Conservation (phyloP, 2,113 vertebrate genomes). For the Tinamus guttatus region DNA sequence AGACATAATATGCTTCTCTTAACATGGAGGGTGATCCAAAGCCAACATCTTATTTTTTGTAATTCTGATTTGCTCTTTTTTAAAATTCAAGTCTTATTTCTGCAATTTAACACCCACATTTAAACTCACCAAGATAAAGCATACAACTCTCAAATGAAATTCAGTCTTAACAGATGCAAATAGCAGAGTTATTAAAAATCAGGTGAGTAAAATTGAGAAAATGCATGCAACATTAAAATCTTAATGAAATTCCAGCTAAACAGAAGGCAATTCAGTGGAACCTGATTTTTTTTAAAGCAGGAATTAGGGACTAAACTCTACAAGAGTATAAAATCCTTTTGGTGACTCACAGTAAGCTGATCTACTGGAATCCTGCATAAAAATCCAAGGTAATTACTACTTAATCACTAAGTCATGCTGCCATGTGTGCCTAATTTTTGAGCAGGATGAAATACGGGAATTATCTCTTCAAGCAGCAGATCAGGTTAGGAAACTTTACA, state of each 20-base stretch:
- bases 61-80: not conserved
- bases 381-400: constrained; percentile 9
- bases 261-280: not conserved
- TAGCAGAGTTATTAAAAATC: not conserved
- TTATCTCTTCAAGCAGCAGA: constrained; percentile 38
- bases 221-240: not conserved
- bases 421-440: constrained; percentile 48
- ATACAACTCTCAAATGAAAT: not conserved
- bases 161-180: not conserved
- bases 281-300: not conserved
- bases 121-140: not conserved
- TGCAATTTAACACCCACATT: not conserved
- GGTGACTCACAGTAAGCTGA: not conserved
- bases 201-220: not conserved
- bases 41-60: not conserved
- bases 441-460: constrained; percentile 38
- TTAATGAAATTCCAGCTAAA: not conserved
- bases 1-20: not conserved
- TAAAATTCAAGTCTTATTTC: not conserved
- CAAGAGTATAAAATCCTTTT: not conserved
- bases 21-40: not conserved
- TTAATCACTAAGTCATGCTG: constrained; percentile 30
- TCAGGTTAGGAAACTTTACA: constrained; percentile 11
- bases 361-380: constrained; percentile 18
- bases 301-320: not conserved